phyloP scores from a whole-genome alignment of 2,113 vertebrate genomes.

The Saimiri boliviensis region DNA sequence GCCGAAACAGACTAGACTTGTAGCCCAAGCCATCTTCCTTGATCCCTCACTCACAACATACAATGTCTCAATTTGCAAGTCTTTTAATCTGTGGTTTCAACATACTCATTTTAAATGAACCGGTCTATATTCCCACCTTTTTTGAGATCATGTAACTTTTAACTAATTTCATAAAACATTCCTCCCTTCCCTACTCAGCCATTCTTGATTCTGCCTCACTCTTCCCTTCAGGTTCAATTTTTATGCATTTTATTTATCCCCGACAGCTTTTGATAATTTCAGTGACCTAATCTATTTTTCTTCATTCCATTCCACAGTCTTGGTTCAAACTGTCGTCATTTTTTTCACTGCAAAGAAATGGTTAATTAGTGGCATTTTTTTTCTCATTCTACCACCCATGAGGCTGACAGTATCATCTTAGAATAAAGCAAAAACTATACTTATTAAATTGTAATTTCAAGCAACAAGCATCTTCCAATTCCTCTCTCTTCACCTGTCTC shows the following conservation, averaged over 20 bases:
- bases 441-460: neutral
- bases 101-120: neutral
- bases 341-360: neutral
- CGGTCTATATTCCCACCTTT: neutral
- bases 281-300: neutral
- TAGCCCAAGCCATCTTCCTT: fast-evolving
- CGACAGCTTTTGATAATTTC: neutral
- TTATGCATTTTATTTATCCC: neutral
- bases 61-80: neutral
- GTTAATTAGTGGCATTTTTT: neutral
- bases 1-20: neutral
- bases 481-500: neutral
- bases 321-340: neutral
- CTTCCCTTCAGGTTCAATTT: neutral
- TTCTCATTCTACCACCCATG: neutral
- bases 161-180: neutral
- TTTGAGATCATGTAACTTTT: neutral
- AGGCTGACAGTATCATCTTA: neutral
- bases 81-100: neutral
- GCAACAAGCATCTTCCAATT: neutral
- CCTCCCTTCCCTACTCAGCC: neutral
- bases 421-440: neutral
- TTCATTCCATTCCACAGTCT: neutral
- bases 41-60: neutral
- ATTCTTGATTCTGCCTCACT: neutral